phyloP scores from a whole-genome alignment of 2,797 vertebrate species.

The Cercopithecus neglectus region DNA sequence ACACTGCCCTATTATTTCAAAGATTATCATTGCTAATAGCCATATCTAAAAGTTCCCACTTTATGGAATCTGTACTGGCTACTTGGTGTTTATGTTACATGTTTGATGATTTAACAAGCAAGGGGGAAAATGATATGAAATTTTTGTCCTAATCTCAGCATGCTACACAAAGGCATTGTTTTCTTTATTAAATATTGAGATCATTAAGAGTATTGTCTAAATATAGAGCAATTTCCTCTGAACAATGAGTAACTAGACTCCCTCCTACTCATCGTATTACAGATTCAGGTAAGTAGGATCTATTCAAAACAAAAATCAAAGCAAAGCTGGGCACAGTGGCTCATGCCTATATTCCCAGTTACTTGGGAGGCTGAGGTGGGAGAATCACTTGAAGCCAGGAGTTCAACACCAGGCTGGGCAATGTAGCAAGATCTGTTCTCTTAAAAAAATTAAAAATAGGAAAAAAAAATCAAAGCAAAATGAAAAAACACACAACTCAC shows the following conservation, averaged over 20 bases:
- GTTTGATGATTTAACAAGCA: not conserved
- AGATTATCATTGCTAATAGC: not conserved
- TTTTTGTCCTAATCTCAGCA: not conserved
- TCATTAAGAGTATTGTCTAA: not conserved
- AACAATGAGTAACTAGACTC: not conserved
- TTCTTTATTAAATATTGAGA: not conserved
- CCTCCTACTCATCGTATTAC: not conserved
- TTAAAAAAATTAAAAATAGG: not conserved
- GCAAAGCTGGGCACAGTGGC: not conserved
- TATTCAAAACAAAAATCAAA: constrained; percentile 28
- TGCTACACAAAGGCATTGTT: not conserved
- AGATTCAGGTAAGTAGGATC: not conserved
- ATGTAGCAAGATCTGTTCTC: not conserved
- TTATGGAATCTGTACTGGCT: not conserved
- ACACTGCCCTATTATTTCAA: not conserved
- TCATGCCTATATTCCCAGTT: not conserved
- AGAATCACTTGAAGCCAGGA: not conserved
- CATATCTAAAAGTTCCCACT: not conserved
- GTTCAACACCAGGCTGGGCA: not conserved
- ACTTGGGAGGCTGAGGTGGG: not conserved
- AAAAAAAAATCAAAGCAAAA: not conserved
- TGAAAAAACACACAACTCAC: not conserved
- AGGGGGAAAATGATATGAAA: not conserved
- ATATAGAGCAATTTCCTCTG: not conserved
- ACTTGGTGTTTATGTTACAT: not conserved